Evolutionary conservation across 2,113 vertebrate species (phyloP).

Genomic region (Nipponia nippon): DNA sequence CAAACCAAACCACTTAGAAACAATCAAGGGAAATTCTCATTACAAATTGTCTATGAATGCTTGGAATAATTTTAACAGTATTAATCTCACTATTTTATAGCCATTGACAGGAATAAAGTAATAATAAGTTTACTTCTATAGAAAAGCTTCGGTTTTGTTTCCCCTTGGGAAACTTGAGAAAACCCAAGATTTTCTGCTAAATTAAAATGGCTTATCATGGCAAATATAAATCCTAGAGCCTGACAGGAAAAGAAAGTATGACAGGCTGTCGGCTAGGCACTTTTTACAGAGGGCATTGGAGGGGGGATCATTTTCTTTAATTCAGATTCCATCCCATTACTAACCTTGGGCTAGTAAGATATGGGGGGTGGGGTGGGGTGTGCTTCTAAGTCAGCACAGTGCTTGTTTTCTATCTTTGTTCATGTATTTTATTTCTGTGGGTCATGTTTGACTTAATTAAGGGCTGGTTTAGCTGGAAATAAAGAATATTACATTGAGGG

Average conservation of each 20-base stretch:
- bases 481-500: background rate
- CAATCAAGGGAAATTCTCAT: background rate
- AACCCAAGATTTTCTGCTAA: background rate
- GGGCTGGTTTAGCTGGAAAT: background rate
- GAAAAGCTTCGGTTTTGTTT: background rate
- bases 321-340: background rate
- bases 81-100: background rate
- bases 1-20: background rate
- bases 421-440: background rate
- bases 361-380: rapidly evolving
- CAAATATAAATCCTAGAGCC: background rate
- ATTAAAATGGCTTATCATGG: background rate
- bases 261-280: background rate
- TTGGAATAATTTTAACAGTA: background rate
- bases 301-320: background rate
- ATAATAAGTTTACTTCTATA: background rate
- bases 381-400: background rate
- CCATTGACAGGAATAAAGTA: background rate
- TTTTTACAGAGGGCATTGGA: background rate
- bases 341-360: background rate
- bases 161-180: background rate
- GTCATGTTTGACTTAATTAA: background rate
- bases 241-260: background rate
- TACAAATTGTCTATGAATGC: background rate
- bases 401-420: background rate